Conservation (phyloP, 2,888 invertebrate species). For the Agelastica alni region DNA sequence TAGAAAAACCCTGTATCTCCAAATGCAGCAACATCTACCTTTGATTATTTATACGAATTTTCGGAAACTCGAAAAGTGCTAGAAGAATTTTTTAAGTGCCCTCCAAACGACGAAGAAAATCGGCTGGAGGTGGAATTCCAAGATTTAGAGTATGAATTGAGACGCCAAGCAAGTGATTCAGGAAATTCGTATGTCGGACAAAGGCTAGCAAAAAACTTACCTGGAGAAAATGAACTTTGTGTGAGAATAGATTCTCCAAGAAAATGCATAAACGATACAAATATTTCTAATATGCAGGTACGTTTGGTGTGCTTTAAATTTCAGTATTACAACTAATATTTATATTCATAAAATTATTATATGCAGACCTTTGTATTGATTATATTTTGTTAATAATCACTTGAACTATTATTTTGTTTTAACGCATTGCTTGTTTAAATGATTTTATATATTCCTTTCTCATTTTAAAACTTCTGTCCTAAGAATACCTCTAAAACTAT, state of each 20-base stretch:
- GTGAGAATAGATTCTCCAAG: slow-evolving; percentile 63
- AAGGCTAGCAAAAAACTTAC: slow-evolving; percentile 67
- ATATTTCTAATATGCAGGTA: slow-evolving; percentile 64
- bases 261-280: slow-evolving; percentile 62
- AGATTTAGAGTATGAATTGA: slow-evolving; percentile 78
- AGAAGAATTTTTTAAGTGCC: slow-evolving; percentile 89
- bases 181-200: slow-evolving; percentile 80
- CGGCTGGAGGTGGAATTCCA: slow-evolving; percentile 61
- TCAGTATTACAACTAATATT: too few species aligned
- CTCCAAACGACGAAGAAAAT: slow-evolving; percentile 67
- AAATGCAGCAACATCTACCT: slow-evolving; percentile 63
- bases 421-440: too few species aligned
- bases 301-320: slow-evolving; percentile 11
- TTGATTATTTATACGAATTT: slow-evolving; percentile 89
- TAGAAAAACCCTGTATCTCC: slow-evolving; percentile 38
- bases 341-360: too few species aligned
- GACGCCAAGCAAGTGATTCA: slow-evolving; percentile 65
- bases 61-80: slow-evolving; percentile 90
- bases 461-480: too few species aligned
- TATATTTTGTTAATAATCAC: too few species aligned
- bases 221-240: slow-evolving; percentile 54
- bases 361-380: too few species aligned
- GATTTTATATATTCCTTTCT: too few species aligned
- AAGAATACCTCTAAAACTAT: too few species aligned
- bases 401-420: too few species aligned